phyloP scores from a whole-genome alignment of 37 sponge, comb jelly and placozoan species.

The Lycopodina hypogea region DNA sequence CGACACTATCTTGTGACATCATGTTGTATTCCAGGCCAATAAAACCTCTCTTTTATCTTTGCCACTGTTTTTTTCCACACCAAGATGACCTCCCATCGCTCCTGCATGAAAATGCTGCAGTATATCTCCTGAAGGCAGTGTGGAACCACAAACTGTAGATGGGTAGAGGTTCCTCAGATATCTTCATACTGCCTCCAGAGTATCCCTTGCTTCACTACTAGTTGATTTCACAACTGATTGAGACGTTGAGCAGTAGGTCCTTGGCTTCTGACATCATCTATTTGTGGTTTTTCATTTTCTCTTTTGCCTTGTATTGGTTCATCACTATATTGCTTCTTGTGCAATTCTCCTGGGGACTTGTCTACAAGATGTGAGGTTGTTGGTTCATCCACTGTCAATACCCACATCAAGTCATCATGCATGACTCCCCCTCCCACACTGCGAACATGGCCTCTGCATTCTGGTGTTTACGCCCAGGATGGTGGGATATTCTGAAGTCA shows the following conservation, averaged over 20 bases:
- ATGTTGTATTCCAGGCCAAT: constrained; percentile 41
- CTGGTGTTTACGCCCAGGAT: constrained; percentile 27
- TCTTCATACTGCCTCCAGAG: constrained; percentile 14
- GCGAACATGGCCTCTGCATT: constrained; percentile 28
- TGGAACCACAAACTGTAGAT: constrained; percentile 32
- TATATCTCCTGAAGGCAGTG: not conserved
- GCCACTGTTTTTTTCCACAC: constrained; percentile 31
- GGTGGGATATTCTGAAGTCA: constrained; percentile 36
- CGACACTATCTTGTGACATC: constrained; percentile 34
- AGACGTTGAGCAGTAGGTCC: constrained; percentile 19
- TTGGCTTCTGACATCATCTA: constrained; percentile 10
- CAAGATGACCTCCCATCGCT: constrained; percentile 17
- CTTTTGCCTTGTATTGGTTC: not conserved
- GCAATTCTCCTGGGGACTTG: constrained; percentile 6
- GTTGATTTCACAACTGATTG: constrained; percentile 19
- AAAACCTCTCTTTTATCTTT: constrained; percentile 35
- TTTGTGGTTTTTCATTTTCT: not conserved
- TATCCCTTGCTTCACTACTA: constrained; percentile 24
- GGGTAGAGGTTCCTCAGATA: not conserved
- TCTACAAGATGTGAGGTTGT: not conserved
- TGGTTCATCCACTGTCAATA: not conserved
- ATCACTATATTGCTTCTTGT: constrained; percentile 17
- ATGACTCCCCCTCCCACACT: constrained; percentile 24
- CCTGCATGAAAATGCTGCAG: not conserved
- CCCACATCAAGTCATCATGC: not conserved